These are phyloP conservation scores for Thalpophila matura DNA, from an alignment of 2,888 invertebrate genomes.

Conservation along the genomic window DNA sequence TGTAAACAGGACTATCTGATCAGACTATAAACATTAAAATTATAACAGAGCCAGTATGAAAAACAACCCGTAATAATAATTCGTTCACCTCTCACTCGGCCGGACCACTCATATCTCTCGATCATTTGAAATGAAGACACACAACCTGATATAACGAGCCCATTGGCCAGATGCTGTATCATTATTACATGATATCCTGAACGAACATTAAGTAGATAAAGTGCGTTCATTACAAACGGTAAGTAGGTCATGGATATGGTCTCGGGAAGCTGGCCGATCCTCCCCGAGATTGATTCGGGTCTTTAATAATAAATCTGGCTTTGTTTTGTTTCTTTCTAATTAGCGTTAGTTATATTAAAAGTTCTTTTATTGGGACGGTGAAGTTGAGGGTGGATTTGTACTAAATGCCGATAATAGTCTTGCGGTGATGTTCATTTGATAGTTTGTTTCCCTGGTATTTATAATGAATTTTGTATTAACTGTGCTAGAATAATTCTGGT, in stretches of 20 bases:
- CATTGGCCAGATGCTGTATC: slow-evolving; percentile 82
- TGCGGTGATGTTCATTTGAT: background rate
- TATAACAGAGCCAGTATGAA: background rate
- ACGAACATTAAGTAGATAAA: slow-evolving; percentile 85
- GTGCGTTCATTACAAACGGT: slow-evolving; percentile 80
- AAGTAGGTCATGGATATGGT: slow-evolving; percentile 60
- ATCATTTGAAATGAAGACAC: slow-evolving; percentile 81
- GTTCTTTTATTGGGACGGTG: slow-evolving; percentile 35
- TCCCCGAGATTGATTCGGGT: slow-evolving; percentile 51
- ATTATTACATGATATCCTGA: slow-evolving; percentile 84
- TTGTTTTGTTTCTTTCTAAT: slow-evolving; percentile 54
- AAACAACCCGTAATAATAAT: slow-evolving; percentile 5
- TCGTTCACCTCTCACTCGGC: slow-evolving; percentile 14
- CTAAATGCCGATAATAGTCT: slow-evolving; percentile 11
- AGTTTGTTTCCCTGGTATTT: too few relatives aligned
- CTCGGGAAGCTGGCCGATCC: slow-evolving; percentile 29
- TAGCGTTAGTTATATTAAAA: slow-evolving; percentile 52
- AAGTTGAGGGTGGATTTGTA: slow-evolving; percentile 13
- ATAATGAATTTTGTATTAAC: too few relatives aligned
- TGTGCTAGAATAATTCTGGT: too few relatives aligned
- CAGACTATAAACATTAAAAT: slow-evolving; percentile 24
- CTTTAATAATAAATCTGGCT: slow-evolving; percentile 56
- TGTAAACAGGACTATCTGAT: background rate
- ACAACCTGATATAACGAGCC: slow-evolving; percentile 79
- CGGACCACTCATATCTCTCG: slow-evolving; percentile 76